These are phyloP conservation scores for Clinocottus analis DNA, from an alignment of 2,113 vertebrate species.

Conservation along the genomic window DNA sequence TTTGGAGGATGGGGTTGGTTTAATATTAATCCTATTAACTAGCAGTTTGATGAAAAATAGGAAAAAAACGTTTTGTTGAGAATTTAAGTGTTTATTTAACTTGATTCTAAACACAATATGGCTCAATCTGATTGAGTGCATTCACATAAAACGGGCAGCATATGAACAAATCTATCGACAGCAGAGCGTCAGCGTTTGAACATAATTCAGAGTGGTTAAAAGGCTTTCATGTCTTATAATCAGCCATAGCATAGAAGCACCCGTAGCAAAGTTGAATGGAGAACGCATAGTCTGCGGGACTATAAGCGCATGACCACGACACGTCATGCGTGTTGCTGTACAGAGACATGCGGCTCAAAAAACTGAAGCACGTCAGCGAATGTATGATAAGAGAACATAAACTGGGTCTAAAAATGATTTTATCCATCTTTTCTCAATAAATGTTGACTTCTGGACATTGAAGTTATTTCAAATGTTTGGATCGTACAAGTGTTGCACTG, in stretches of 20 bases:
- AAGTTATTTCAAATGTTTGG: not conserved
- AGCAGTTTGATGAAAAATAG: too few relatives aligned
- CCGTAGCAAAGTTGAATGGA: not conserved
- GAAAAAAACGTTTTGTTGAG: too few relatives aligned
- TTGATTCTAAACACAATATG: too few relatives aligned
- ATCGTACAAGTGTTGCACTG: not conserved
- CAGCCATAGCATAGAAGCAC: not conserved
- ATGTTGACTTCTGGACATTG: not conserved
- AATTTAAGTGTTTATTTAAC: too few relatives aligned
- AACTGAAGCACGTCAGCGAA: not conserved
- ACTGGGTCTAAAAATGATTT: not conserved
- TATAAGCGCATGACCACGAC: not conserved
- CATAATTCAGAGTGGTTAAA: not conserved
- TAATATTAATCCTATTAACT: too few relatives aligned
- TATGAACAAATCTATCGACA: too few relatives aligned
- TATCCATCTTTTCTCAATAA: not conserved
- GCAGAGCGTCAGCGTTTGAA: too few relatives aligned
- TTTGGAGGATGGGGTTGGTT: too few relatives aligned
- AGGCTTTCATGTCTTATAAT: not conserved
- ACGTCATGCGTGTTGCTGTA: too few relatives aligned
- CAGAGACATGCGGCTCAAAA: not conserved
- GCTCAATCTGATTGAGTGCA: too few relatives aligned
- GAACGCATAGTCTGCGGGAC: not conserved
- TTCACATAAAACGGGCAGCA: too few relatives aligned
- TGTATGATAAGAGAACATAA: not conserved